Conservation (phyloP, 1,140 invertebrate genomes). For the Cepaea nemoralis region DNA sequence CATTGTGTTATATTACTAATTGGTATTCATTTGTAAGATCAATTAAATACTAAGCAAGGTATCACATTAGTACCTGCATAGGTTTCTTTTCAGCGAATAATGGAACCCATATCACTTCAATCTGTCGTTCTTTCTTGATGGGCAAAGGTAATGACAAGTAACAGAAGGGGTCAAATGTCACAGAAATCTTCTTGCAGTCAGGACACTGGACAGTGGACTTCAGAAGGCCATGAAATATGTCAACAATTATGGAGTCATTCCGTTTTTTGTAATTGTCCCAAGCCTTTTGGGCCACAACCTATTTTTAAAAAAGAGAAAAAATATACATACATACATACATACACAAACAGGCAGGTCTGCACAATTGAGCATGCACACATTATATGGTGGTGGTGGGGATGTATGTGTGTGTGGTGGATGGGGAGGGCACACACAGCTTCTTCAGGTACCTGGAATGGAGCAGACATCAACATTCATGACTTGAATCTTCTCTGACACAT, state of each 20-base stretch:
- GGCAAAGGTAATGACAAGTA: constrained; percentile 78
- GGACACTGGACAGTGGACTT: constrained; percentile 80
- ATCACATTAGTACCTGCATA: constrained; percentile 68
- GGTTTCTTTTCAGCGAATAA: constrained; percentile 64
- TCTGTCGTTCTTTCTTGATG: constrained; percentile 72
- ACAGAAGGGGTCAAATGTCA: constrained; percentile 80
- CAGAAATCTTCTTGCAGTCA: constrained; percentile 77
- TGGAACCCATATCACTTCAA: constrained; percentile 72
- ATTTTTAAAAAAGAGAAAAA: neutral
- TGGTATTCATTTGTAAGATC: too few species aligned
- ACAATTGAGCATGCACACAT: too few species aligned
- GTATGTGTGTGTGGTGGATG: too few species aligned
- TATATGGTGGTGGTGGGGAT: too few species aligned
- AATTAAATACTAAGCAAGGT: too few species aligned
- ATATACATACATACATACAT: too few species aligned
- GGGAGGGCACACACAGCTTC: too few species aligned
- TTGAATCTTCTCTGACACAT: too few species aligned
- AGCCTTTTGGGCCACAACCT: constrained; percentile 75
- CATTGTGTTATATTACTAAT: too few species aligned
- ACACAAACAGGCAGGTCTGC: too few species aligned
- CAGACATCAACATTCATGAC: too few species aligned
- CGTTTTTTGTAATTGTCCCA: constrained; percentile 78
- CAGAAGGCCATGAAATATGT: constrained; percentile 78
- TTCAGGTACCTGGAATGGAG: too few species aligned
- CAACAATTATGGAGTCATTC: constrained; percentile 80